Percentiles rank a stretch among this genome's conserved stretches.
These are phyloP conservation scores for Athene cunicularia DNA, from an alignment of 2,113 vertebrate genomes.

Conservation along the genomic window DNA sequence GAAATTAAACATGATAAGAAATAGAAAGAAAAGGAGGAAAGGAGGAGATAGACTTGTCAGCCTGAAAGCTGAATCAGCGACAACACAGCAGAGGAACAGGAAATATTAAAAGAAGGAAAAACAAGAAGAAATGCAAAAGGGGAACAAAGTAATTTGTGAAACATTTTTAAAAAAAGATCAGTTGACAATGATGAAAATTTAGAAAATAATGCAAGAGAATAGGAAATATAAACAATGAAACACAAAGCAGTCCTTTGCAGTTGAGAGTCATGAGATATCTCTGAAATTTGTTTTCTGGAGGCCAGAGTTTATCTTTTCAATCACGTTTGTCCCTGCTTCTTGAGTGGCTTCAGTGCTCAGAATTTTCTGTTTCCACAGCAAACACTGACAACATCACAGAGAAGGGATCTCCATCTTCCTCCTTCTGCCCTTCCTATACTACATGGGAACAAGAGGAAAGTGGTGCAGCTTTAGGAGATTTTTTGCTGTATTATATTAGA, in stretches of 20 bases:
- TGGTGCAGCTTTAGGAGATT: neutral
- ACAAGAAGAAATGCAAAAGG: neutral
- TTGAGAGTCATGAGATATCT: neutral
- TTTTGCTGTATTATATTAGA: neutral
- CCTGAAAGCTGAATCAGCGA: neutral
- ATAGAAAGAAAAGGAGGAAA: neutral
- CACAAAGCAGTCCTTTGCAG: neutral
- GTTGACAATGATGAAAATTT: neutral
- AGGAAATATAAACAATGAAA: neutral
- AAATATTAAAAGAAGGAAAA: neutral
- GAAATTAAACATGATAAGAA: neutral
- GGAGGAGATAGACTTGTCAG: neutral
- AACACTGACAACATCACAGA: neutral
- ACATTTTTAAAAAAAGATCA: neutral
- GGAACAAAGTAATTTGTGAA: neutral
- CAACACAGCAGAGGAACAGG: neutral
- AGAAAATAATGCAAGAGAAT: neutral
- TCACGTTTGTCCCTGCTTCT: neutral
- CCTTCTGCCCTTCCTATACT: neutral
- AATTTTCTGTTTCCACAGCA: neutral
- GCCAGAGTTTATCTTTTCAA: neutral
- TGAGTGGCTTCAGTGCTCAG: neutral
- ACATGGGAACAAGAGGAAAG: neutral
- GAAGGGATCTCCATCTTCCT: neutral
- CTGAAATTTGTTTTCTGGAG: neutral